A percentile compares a stretch with the other conserved stretches of the same genome.
Evolutionary conservation across 2,113 vertebrate genomes (phyloP).

Genomic region (Oncorhynchus keta): DNA sequence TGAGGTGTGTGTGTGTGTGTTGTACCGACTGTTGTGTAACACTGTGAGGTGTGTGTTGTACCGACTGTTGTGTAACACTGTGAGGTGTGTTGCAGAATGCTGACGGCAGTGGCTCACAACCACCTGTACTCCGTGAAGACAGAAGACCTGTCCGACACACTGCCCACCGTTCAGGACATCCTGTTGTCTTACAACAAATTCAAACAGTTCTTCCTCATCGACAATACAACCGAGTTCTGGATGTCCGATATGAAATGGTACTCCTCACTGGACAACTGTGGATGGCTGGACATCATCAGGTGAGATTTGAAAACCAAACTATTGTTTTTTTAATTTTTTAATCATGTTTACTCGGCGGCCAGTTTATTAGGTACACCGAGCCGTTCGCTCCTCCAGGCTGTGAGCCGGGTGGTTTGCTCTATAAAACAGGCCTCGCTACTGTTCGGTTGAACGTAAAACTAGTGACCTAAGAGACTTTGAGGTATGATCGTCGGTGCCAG

Average conservation of each 20-base stretch:
- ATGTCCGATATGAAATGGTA: slow-evolving; percentile 90
- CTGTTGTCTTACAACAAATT: slow-evolving; percentile 83
- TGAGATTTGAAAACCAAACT: slow-evolving; percentile 50
- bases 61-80: background rate
- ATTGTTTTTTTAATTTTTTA: background rate
- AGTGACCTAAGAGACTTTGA: too few species aligned
- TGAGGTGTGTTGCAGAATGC: slow-evolving; percentile 50
- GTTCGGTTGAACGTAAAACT: too few species aligned
- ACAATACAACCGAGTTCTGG: slow-evolving; percentile 86
- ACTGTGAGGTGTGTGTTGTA: slow-evolving; percentile 7
- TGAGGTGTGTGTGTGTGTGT: too few species aligned
- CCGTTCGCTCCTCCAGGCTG: too few species aligned
- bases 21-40: too few species aligned
- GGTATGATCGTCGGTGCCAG: too few species aligned
- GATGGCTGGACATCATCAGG: slow-evolving; percentile 88
- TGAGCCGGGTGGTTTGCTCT: too few species aligned
- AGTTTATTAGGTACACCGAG: too few species aligned
- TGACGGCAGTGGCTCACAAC: slow-evolving; percentile 56
- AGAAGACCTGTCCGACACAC: slow-evolving; percentile 81
- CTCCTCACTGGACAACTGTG: slow-evolving; percentile 82
- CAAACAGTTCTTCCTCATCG: slow-evolving; percentile 86
- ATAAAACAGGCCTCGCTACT: too few species aligned
- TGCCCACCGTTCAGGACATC: slow-evolving; percentile 82
- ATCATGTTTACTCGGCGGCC: background rate
- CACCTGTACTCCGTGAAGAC: slow-evolving; percentile 71